phyloP scores from a whole-genome alignment of 1,140 invertebrate genomes.

The Venustaconcha ellipsiformis region DNA sequence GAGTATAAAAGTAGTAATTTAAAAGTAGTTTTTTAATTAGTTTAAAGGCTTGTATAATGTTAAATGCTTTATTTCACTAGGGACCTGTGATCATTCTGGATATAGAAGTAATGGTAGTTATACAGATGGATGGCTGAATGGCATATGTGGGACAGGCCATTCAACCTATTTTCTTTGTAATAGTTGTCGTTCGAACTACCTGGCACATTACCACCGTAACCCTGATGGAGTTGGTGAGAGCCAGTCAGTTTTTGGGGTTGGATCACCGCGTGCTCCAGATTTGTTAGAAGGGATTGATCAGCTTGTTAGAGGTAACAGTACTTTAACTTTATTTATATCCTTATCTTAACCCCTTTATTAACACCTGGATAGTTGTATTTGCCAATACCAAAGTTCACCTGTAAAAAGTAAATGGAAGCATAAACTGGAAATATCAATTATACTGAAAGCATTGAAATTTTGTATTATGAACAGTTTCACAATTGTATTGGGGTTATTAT shows the following conservation, averaged over 20 bases:
- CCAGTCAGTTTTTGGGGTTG: neutral
- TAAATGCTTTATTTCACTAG: slow-evolving; percentile 27
- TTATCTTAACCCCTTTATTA: neutral
- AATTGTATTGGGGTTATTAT: no score
- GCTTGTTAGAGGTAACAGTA: slow-evolving; percentile 8
- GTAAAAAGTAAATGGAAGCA: no score
- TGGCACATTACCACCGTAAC: slow-evolving; percentile 33
- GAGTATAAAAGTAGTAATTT: no score
- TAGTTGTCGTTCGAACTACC: slow-evolving; percentile 71
- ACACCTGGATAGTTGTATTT: no score
- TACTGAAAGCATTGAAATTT: no score
- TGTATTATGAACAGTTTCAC: no score
- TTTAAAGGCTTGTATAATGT: no score
- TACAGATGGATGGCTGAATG: slow-evolving; percentile 58
- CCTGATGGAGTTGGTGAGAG: slow-evolving; percentile 5
- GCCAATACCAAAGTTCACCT: no score
- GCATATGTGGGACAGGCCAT: slow-evolving; percentile 59
- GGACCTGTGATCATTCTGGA: slow-evolving; percentile 54
- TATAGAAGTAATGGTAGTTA: slow-evolving; percentile 60
- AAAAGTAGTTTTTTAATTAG: no score
- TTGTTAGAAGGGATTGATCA: slow-evolving; percentile 39
- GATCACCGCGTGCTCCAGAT: slow-evolving; percentile 34
- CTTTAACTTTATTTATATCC: neutral
- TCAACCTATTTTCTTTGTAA: slow-evolving; percentile 71
- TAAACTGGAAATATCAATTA: no score